Base-by-base conservation (phyloP, 2,797 vertebrate species). In the Syngnathus acus region DNA sequence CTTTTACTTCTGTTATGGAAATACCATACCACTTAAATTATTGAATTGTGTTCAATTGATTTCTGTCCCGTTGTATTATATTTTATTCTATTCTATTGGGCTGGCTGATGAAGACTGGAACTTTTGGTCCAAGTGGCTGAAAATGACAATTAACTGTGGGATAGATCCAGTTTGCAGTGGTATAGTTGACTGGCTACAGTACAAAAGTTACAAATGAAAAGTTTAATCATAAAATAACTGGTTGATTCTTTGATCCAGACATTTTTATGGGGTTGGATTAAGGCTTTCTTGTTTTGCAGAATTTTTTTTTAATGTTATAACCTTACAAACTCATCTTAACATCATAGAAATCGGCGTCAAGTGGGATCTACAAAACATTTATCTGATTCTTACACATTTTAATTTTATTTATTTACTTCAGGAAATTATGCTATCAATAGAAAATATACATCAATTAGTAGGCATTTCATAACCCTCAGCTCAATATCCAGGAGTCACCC, bases 401-500 rank as follows among this genome's bases (percentile, higher is more conserved):
- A 37, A 66, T 72, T 76, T 68, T 63, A 66, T 43, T 54, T 48
- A 69, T 23, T 4, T 19, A 37, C 69, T 53, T 60, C 57, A 19
- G n/a, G 45, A 47, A 16, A 5, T 58, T 40, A n/a, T n/a, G 73
- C 67, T 73, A 74, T 68, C 65, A 77, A 80, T 71, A 62, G 64
- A 54, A 72, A 73, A 77, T 80, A 47, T 70, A 72, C 69, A 79
- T 81, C 78, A 76, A 81, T 81, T 80, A 77, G 69, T 21, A 66
- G 65, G 58, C 64, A 69, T 72, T 79, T 72, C 58, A 69, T n/a
- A 75, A 65, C 58, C 45, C 38, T 73, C 53, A 60, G 74, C 63
- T 76, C 63, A 37, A 11, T 74, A 68, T 77, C 50, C 75, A 55
- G 65, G 72, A 80, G 77, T 84, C 82, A 85, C 82, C 80, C 85